phyloP scores from a whole-genome alignment of 1,140 invertebrate genomes.

The Rhopalosiphum maidis region DNA sequence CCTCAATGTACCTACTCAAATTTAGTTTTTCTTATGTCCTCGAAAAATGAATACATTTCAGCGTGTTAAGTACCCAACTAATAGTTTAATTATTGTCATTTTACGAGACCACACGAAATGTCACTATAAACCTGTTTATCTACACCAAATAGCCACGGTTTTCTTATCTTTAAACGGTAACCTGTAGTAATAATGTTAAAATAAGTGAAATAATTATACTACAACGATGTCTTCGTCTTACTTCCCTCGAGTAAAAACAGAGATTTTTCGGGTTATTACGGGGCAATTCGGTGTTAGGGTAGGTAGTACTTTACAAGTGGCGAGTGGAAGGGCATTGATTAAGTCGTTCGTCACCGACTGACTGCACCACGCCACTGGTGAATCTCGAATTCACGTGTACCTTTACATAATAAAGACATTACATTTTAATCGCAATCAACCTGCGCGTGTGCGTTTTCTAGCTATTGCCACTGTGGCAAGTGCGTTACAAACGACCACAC shows the following conservation, averaged over 20 bases:
- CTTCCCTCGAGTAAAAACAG: too few species aligned
- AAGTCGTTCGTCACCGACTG: not conserved
- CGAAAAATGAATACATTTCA: too few species aligned
- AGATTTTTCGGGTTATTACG: too few species aligned
- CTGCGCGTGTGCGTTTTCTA: not conserved
- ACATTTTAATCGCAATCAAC: not conserved
- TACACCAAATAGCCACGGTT: not conserved
- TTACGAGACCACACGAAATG: not conserved
- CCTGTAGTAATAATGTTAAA: not conserved
- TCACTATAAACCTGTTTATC: not conserved
- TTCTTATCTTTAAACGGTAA: not conserved
- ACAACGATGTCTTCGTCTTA: too few species aligned
- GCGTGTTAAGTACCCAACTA: not conserved
- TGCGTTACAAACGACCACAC: not conserved
- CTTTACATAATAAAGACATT: not conserved
- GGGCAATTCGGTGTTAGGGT: too few species aligned
- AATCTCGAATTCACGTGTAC: not conserved
- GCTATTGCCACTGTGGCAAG: not conserved
- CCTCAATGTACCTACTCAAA: too few species aligned
- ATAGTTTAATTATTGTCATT: not conserved
- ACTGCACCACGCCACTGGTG: not conserved
- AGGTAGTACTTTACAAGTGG: too few species aligned
- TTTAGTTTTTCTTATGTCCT: too few species aligned
- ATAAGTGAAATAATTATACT: too few species aligned
- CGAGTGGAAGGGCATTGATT: not conserved